These are phyloP conservation scores for Aethes cnicana DNA, from an alignment of 2,888 invertebrate species.

Conservation along the genomic window DNA sequence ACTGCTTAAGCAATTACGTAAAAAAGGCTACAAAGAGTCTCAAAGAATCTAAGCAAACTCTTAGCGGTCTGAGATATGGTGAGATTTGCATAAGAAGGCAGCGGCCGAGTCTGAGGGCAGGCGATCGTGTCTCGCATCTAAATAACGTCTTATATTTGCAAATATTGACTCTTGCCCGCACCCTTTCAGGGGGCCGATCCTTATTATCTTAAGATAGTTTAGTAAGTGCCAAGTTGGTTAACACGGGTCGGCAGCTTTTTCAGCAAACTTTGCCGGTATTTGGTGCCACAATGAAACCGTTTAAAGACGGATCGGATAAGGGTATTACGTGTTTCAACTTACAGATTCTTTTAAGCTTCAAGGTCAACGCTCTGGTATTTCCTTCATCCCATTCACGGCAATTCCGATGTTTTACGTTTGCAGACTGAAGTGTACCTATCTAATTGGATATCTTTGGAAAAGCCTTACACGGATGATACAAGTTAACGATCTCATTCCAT, in stretches of 20 bases:
- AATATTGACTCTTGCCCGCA: slow-evolving; percentile 77
- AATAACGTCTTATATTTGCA: slow-evolving; percentile 80
- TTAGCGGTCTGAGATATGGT: slow-evolving; percentile 69
- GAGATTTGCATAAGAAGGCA: slow-evolving; percentile 73
- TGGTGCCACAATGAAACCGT: slow-evolving; percentile 36
- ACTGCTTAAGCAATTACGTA: too few species aligned
- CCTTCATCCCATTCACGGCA: too few species aligned
- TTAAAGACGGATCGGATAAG: slow-evolving; percentile 37
- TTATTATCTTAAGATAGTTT: slow-evolving; percentile 73
- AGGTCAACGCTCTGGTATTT: too few species aligned
- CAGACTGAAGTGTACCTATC: too few species aligned
- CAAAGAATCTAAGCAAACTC: slow-evolving; percentile 67
- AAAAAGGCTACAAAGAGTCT: too few species aligned
- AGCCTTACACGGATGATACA: too few species aligned
- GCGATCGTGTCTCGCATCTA: slow-evolving; percentile 78
- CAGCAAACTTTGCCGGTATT: slow-evolving; percentile 43
- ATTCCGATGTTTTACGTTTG: too few species aligned
- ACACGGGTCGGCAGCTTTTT: slow-evolving; percentile 52
- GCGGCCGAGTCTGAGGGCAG: slow-evolving; percentile 58
- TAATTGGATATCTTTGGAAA: too few species aligned
- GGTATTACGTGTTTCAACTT: slow-evolving; percentile 34
- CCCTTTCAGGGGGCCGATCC: slow-evolving; percentile 70
- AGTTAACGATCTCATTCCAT: too few species aligned
- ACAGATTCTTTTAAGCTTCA: slow-evolving; percentile 20
- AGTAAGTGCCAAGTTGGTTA: slow-evolving; percentile 64